A percentile compares a stretch with the other conserved stretches of the same genome.
Conservation (phyloP, 2,113 vertebrate species). For the Anarhynchus alexandrinus region DNA sequence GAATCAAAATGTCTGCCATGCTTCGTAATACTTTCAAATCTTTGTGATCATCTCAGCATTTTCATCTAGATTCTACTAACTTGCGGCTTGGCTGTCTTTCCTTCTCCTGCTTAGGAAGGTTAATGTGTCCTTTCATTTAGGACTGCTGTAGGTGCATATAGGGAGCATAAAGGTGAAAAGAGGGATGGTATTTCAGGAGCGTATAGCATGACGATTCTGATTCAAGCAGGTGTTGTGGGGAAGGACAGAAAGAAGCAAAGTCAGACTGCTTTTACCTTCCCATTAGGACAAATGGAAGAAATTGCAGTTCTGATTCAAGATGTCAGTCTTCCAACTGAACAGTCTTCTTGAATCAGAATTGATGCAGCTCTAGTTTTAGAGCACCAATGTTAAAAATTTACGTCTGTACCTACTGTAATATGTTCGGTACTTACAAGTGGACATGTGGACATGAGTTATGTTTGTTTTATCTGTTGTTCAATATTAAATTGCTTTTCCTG, state of each 20-base stretch:
- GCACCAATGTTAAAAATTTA: not conserved
- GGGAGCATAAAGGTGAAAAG: not conserved
- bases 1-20: not conserved
- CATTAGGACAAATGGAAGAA: not conserved
- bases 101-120: not conserved
- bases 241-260: not conserved
- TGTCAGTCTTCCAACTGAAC: not conserved
- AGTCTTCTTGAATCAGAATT: not conserved
- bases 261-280: not conserved
- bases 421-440: not conserved
- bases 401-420: not conserved
- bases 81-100: not conserved
- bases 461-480: not conserved
- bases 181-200: not conserved
- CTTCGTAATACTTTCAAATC: not conserved
- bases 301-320: not conserved
- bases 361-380: not conserved
- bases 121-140: not conserved
- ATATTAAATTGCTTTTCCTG: not conserved
- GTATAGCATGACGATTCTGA: not conserved
- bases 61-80: not conserved
- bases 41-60: not conserved
- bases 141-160: not conserved
- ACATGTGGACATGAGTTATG: not conserved
- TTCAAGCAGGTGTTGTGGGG: not conserved